Conservation (phyloP, 2,797 vertebrate species). For the Poeciliopsis presidionis region DNA sequence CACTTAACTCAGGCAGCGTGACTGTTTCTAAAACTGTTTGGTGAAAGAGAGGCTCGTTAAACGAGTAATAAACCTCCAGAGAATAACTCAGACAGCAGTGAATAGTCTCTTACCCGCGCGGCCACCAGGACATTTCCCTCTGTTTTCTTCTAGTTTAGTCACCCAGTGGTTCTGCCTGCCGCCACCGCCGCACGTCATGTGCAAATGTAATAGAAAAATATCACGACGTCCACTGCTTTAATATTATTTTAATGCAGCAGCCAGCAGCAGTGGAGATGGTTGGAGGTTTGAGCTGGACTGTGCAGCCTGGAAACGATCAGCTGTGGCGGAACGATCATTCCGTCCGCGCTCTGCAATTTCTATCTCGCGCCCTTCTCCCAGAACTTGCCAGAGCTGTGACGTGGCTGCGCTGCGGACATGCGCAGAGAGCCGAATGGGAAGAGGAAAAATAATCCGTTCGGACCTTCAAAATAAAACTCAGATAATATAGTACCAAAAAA, state of each 20-base stretch:
- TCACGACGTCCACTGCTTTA: not conserved
- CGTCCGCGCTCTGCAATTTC: slow-evolving; percentile 76
- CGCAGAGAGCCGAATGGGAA: slow-evolving; percentile 16
- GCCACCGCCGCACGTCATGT: slow-evolving; percentile 30
- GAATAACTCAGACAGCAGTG: not conserved
- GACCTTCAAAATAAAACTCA: slow-evolving; percentile 34
- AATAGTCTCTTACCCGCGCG: slow-evolving; percentile 77
- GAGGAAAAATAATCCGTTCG: not conserved
- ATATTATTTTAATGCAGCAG: not conserved
- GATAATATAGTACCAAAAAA: not conserved
- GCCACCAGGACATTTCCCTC: slow-evolving; percentile 81
- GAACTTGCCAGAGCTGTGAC: slow-evolving; percentile 60
- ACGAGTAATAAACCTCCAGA: not conserved
- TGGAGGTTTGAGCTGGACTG: not conserved
- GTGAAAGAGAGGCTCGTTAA: not conserved
- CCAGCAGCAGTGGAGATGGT: not conserved
- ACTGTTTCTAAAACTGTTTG: not conserved
- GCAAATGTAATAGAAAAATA: not conserved
- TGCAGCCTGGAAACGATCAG: slow-evolving; percentile 18
- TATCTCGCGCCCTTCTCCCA: slow-evolving; percentile 82
- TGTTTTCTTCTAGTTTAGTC: slow-evolving; percentile 51
- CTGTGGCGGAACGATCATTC: slow-evolving; percentile 19
- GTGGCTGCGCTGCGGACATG: slow-evolving; percentile 45
- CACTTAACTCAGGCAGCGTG: not conserved
- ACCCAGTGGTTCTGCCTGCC: slow-evolving; percentile 5